These are phyloP conservation scores for Elegia similella DNA, from an alignment of 2,888 invertebrate species.

Conservation along the genomic window DNA sequence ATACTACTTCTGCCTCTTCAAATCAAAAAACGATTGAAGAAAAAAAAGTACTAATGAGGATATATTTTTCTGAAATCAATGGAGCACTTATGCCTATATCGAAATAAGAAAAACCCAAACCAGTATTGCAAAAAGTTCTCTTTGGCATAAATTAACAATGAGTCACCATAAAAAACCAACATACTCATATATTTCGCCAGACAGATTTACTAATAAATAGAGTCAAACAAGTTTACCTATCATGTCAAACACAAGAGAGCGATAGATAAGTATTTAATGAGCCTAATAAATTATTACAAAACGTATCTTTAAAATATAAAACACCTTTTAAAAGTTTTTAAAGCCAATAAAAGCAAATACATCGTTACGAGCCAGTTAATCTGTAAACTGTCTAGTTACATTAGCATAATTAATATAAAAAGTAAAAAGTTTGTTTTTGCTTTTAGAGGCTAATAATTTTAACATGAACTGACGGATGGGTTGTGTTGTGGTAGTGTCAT, in stretches of 20 bases:
- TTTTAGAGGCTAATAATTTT: not conserved
- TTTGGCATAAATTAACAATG: not conserved
- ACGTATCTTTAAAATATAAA: conserved; percentile 29
- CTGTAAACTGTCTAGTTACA: conserved; percentile 23
- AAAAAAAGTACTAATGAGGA: too few relatives aligned
- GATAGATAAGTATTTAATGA: conserved; percentile 7
- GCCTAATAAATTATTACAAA: conserved; percentile 26
- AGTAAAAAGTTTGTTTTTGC: conserved; percentile 13
- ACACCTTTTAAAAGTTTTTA: conserved; percentile 28
- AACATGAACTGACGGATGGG: too few relatives aligned
- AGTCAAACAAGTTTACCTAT: conserved; percentile 18
- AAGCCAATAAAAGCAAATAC: conserved; percentile 26
- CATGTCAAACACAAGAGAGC: conserved; percentile 15
- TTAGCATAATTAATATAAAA: conserved; percentile 3
- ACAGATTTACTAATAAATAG: conserved; percentile 23
- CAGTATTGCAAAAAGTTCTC: not conserved
- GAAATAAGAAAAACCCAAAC: too few relatives aligned
- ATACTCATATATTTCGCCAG: too few relatives aligned
- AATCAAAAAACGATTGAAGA: too few relatives aligned
- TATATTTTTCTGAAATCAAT: too few relatives aligned
- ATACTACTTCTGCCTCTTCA: too few relatives aligned
- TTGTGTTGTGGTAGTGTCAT: too few relatives aligned
- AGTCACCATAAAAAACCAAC: not conserved
- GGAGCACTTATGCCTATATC: too few relatives aligned
- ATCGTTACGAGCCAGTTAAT: conserved; percentile 23